Evolutionary conservation across 1,140 invertebrate genomes (phyloP), one percentile per base, ranked within the genome.

Genomic region (Hermetia illucens): DNA sequence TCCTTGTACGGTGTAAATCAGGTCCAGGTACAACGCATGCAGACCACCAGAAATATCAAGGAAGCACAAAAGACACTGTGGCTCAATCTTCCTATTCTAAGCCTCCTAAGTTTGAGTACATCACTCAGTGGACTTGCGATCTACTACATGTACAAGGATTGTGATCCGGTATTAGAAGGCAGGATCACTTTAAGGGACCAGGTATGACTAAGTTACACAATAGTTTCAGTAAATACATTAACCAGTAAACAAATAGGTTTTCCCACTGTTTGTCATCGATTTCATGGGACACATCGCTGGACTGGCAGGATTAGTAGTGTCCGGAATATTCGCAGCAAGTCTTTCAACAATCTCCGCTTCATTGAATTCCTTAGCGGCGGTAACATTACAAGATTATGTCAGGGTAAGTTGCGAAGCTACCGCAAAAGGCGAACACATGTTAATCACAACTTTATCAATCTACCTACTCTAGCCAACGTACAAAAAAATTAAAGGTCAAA

Each of bases 1-100:
- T 71, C 80, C 1, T 52, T 89, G 0, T 86, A 86, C 58, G 88
- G 74, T 1, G 79, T 85, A 0, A 91, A 88, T 55, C 88, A 93
- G 60, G 59, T 62, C 0, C 82, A 93, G 70, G 78, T 96, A 1
- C 91, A 95, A 59, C 61, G 91, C 24, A 70, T 89, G 17, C 58
- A 91, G 16, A 83, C 84, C 4, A 72, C 87, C 1, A 75, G 69
- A 51, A 72, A 74, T 48, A 49, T 86, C 15, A 70, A 72, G 36
- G 61, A 70, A 3, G 75, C 83, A 0, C 77, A 69, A 46, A 61
- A 49, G 27, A 65, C 75, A 5, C 50, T 84, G 5, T 82, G 77
- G 75, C 50, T 78, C 33, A 76, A 73, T 46, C 73, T 75, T 66
- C 79, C 79, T 4, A 75, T 86, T 42, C 55, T 84, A 12, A 67